Conservation (phyloP, 2,888 invertebrate species). For the Lasioglossum calceatum region DNA sequence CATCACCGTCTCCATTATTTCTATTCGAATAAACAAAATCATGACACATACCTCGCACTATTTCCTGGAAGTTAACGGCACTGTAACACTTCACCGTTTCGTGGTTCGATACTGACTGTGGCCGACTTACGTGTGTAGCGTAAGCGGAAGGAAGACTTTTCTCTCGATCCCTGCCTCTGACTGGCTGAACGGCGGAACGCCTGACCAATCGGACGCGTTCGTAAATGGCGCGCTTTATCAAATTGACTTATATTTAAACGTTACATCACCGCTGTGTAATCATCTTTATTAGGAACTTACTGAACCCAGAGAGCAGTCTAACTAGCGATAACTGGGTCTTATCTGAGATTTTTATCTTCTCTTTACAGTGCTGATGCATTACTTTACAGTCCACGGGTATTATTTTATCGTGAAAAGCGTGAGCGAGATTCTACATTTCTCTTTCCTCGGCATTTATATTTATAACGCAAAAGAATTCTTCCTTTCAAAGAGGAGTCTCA, state of each 20-base stretch:
- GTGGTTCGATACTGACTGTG: slow-evolving; percentile 41
- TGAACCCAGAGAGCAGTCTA: slow-evolving; percentile 8
- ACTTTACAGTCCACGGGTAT: background rate
- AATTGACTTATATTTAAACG: slow-evolving; percentile 57
- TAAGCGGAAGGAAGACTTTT: slow-evolving; percentile 23
- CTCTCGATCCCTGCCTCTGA: background rate
- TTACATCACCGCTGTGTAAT: slow-evolving; percentile 58
- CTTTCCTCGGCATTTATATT: background rate
- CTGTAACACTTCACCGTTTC: slow-evolving; percentile 29
- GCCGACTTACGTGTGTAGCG: slow-evolving; percentile 17
- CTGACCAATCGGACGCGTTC: slow-evolving; percentile 28
- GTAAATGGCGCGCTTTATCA: slow-evolving; percentile 33
- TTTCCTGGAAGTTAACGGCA: background rate
- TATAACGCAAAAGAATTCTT: background rate
- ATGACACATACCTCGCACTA: slow-evolving; percentile 27
- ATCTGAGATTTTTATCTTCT: background rate
- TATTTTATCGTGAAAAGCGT: background rate
- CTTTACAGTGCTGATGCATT: background rate
- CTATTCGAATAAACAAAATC: background rate
- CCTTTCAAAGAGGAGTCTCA: background rate
- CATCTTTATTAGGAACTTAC: slow-evolving; percentile 13
- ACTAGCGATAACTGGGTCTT: background rate
- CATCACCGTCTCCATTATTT: background rate
- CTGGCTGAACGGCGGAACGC: slow-evolving; percentile 16
- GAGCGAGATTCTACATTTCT: background rate